Base-by-base conservation (phyloP, 2,888 invertebrate species). In the Spodoptera exigua region DNA sequence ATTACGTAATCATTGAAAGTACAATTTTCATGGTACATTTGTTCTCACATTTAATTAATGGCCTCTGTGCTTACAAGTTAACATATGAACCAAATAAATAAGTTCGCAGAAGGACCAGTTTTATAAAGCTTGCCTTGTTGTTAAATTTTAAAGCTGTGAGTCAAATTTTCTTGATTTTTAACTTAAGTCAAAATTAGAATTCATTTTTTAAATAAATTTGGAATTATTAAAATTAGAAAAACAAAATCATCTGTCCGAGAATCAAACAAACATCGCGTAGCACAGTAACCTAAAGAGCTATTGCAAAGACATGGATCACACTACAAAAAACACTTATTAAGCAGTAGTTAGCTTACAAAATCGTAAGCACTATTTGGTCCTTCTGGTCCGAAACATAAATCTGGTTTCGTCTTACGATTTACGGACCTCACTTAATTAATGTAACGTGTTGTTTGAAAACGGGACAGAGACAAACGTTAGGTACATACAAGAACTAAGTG, bases 401-500 rank as follows among this genome's bases (percentile, higher is more conserved):
- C 27, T 27, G 5, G 27, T 49, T 46, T 36, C 12, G 18, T 32
- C 49, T 34, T n/a, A 57, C 61, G 75, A 64, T 75, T 73, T 68
- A 73, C 60, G 60, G 43, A 12, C 41, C 47, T 27, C 64, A 52
- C 53, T 78, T 77, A 76, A 78, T 76, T 76, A 78, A 63, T 58
- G 70, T 66, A 53, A 70, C 55, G 62, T 67, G 65, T 70, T 75
- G 74, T 68, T 74, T 69, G 64, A 75, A 70, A 80, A 62, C 69
- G 71, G 69, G 74, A 71, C 74, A 78, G 76, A 78, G 83, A 86
- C 84, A 84, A 85, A 84, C 79, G 78, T 61, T 68, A 27, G 27
- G 27, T 27, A 72, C 74, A 74, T 79, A 76, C 84, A 85, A 87
- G 83, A 86, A 86, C 81, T 65, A 82, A 85, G 85, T 82, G 83